Evolutionary conservation across 2,113 vertebrate species (phyloP).

Genomic region (Strix uralensis): DNA sequence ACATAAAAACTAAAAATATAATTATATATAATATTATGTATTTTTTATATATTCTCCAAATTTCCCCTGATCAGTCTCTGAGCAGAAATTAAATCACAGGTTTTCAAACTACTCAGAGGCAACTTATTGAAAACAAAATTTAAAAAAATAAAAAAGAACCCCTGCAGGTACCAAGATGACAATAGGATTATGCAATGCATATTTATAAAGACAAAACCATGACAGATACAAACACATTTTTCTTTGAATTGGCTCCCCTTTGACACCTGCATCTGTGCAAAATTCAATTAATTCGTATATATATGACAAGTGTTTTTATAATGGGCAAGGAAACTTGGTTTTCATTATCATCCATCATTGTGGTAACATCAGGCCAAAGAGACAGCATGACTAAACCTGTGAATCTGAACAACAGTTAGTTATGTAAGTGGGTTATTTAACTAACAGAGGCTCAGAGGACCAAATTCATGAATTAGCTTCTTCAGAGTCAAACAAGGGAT

Average conservation of each 20-base stretch:
- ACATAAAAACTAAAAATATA: neutral
- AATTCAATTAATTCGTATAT: constrained; percentile 20
- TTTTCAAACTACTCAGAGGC: neutral
- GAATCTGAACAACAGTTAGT: constrained; percentile 1
- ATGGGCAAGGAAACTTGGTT: neutral
- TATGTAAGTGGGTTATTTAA: constrained; percentile 41
- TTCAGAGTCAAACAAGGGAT: neutral
- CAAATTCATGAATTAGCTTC: neutral
- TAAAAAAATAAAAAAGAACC: neutral
- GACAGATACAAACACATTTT: neutral
- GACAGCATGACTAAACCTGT: neutral
- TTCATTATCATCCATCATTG: neutral
- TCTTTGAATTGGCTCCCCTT: neutral
- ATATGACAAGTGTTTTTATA: constrained; percentile 12
- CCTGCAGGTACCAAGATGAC: neutral
- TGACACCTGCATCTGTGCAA: neutral
- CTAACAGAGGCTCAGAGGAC: neutral
- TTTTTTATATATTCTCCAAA: neutral
- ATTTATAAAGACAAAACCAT: constrained; percentile 3
- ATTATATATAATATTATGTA: neutral
- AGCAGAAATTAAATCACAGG: neutral
- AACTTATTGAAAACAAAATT: neutral
- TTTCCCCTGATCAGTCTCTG: neutral
- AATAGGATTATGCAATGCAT: neutral
- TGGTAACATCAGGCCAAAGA: constrained; percentile 4